These are phyloP conservation scores for Premnoplex brunnescens DNA, from an alignment of 2,797 vertebrate species.

Conservation along the genomic window DNA sequence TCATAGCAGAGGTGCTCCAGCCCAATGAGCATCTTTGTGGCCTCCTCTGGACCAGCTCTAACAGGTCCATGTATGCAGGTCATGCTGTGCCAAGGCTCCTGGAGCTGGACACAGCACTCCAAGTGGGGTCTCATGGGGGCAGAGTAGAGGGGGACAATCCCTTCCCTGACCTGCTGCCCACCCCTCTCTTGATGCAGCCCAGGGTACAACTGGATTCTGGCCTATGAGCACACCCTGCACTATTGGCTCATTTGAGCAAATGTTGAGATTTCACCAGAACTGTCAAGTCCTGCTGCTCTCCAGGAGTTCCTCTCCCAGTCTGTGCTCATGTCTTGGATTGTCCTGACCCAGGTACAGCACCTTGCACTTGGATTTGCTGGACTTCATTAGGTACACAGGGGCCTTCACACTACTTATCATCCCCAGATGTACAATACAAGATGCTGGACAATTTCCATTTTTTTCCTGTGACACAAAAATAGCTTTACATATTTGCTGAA, in stretches of 20 bases:
- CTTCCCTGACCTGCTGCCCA: neutral
- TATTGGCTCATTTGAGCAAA: neutral
- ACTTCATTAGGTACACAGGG: neutral
- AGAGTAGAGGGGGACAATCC: neutral
- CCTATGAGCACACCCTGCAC: neutral
- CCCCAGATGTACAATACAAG: neutral
- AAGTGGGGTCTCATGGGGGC: rapidly evolving
- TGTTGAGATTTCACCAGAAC: neutral
- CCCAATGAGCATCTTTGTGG: neutral
- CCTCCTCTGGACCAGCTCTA: neutral
- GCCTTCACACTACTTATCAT: neutral
- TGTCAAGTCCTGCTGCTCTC: neutral
- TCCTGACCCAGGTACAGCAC: neutral
- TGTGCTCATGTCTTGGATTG: neutral
- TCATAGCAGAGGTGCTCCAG: neutral
- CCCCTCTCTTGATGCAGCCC: rapidly evolving
- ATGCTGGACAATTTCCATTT: neutral
- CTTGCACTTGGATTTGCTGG: neutral
- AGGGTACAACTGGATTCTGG: neutral
- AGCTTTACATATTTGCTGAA: conserved; percentile 1
- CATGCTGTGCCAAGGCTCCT: neutral
- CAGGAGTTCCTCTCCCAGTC: neutral
- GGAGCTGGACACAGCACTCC: neutral
- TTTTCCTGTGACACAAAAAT: neutral
- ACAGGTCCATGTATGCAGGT: rapidly evolving